Conservation (phyloP, 2,113 vertebrate species). For the Jaculus jaculus region DNA sequence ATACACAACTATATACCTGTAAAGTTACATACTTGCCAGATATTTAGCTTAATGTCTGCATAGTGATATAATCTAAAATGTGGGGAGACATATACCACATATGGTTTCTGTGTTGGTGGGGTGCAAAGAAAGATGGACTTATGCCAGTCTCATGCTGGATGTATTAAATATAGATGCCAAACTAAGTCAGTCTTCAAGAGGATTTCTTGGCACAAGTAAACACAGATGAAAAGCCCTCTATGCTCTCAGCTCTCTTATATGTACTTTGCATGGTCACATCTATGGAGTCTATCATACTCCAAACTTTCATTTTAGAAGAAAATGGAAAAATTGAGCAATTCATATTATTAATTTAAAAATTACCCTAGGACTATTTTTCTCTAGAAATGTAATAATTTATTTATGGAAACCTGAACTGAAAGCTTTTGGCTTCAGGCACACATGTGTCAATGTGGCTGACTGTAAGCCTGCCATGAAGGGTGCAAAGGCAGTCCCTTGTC, state of each 20-base stretch:
- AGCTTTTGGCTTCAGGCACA: slow-evolving; percentile 76
- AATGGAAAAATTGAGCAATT: slow-evolving; percentile 80
- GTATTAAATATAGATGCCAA: slow-evolving; percentile 49
- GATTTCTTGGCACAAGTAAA: slow-evolving; percentile 74
- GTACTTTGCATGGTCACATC: slow-evolving; percentile 78
- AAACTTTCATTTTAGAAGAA: slow-evolving; percentile 79
- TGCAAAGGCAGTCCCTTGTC: slow-evolving; percentile 74
- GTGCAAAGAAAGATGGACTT: slow-evolving; percentile 28
- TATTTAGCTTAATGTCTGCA: slow-evolving; percentile 53
- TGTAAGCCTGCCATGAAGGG: slow-evolving; percentile 76
- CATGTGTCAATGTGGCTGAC: slow-evolving; percentile 77
- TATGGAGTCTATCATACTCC: slow-evolving; percentile 77
- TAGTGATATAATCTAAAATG: slow-evolving; percentile 24
- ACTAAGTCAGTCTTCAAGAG: slow-evolving; percentile 22
- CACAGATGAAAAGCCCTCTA: slow-evolving; percentile 75
- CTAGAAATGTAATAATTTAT: slow-evolving; percentile 71
- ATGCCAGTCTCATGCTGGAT: neutral
- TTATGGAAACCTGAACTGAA: slow-evolving; percentile 72
- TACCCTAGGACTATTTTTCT: slow-evolving; percentile 74
- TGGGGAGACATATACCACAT: neutral
- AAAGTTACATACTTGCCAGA: slow-evolving; percentile 32
- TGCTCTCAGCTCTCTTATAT: slow-evolving; percentile 75
- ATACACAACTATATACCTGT: slow-evolving; percentile 20
- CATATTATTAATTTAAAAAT: slow-evolving; percentile 81
- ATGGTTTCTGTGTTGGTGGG: neutral